Evolutionary conservation across 2,113 vertebrate species (phyloP), one percentile per base, ranked within the genome.

Genomic region (Gnathonemus longibarbis): DNA sequence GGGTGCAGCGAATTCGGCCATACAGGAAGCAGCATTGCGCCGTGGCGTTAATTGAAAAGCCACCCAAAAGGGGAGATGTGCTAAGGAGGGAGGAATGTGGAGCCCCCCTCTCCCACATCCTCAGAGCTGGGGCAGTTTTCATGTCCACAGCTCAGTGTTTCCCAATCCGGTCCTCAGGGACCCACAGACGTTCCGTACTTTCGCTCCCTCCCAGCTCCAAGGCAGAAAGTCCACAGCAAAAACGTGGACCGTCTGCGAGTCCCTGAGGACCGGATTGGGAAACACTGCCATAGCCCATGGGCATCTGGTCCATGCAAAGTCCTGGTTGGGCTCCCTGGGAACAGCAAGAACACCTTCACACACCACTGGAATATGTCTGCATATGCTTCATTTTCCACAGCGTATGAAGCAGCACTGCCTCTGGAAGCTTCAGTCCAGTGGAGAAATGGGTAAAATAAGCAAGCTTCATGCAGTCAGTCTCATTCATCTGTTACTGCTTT

Each of bases 71-170:
- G 19, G 35, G 52, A 45, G 19, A 84, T 88, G 87, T 62, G 87
- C 87, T 88, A 42, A 88, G 15, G 52, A 88, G 53, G 42, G 17
- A 88, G 21, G 87, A 88, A 88, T 74, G 27, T 53, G 50, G 58
- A 88, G 46, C 90, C 53, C 83, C 58, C 42, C 8, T 27, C 21
- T 24, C 45, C 24, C 39, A 24, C 45, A 1, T 84, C 3, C 21
- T 84, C 83, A 84, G 83, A 48, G 83, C 45, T 42, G 74, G 74
- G 35, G 74, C 35, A 80, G 35, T 80, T 42, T 17, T 80, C 62
- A 31, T 70, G 62, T 70, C 10, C 62, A 66, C n/a, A 66, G 62
- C 62, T n/a, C n/a, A 66, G 9, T 66, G 62, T 66, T 66, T 66
- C 62, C 62, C 62, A 13, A 66, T 10, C n/a, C n/a, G 62, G 62